Conservation (phyloP, 2,797 vertebrate species). For the Ambastaia sidthimunki region DNA sequence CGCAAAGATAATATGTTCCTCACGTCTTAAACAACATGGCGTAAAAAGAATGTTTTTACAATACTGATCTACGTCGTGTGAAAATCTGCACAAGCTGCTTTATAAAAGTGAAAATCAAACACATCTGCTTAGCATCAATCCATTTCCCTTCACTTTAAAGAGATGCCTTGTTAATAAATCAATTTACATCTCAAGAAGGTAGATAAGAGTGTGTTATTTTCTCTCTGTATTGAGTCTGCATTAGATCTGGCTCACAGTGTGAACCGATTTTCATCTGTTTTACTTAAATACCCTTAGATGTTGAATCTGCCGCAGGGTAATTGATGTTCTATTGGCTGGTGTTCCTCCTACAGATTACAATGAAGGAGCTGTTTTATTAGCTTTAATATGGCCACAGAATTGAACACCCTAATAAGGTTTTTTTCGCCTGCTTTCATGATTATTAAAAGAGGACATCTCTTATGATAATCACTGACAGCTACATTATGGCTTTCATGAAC, state of each 20-base stretch:
- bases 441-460: constrained; percentile 55
- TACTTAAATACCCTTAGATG: constrained; percentile 62
- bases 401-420: constrained; percentile 54
- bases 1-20: constrained; percentile 32
- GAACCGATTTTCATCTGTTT: constrained; percentile 62
- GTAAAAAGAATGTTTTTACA: constrained; percentile 36
- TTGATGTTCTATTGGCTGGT: constrained; percentile 62
- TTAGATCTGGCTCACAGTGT: constrained; percentile 57
- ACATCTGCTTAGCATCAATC: constrained; percentile 46
- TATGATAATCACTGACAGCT: constrained; percentile 56
- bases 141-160: constrained; percentile 43
- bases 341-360: constrained; percentile 59
- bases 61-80: constrained; percentile 47
- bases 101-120: constrained; percentile 55
- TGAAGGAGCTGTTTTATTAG: constrained; percentile 61
- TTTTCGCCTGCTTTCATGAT: constrained; percentile 38
- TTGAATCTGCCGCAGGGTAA: constrained; percentile 60
- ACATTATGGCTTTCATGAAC: constrained; percentile 53
- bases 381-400: constrained; percentile 61
- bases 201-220: constrained; percentile 64
- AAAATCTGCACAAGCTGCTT: constrained; percentile 44
- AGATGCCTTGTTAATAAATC: constrained; percentile 62
- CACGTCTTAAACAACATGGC: constrained; percentile 36
- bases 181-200: constrained; percentile 64
- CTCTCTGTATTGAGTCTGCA: constrained; percentile 60